Evolutionary conservation across 2,797 vertebrate species (phyloP), one percentile per base, ranked within the genome.

Genomic region (Mormyrus proboscirostris): DNA sequence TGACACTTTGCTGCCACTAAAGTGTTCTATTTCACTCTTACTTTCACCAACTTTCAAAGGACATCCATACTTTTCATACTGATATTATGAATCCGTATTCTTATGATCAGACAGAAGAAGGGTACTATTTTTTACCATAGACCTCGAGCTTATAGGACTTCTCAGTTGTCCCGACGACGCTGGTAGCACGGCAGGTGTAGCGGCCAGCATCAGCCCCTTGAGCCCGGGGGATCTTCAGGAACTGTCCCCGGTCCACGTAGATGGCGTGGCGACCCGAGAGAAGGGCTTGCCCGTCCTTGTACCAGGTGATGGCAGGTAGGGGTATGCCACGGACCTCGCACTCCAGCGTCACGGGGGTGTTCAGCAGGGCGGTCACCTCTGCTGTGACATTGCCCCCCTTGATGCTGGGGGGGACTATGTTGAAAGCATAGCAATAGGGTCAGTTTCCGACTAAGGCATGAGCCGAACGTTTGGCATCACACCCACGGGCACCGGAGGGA

Each of bases 281-380:
- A 87, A 99, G 62, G 0, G 92, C 93, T 41, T 92, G 95, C 9
- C 96, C 96, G 0, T 97, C 96, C 92, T 96, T 96, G 93, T 97
- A 97, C 99, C 99, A 99, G 0, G 95, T 97, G 93, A 99, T 92
- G 79, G 94, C 92, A 19, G 99, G 99, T 41, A 94, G 85, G 0
- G 99, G 99, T 8, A 97, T 95, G 1, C 98, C 99, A 1, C 97
- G 96, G 0, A 95, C 92, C 90, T 99, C 98, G 44, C 99, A 99
- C 90, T 99, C 98, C 94, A 99, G 92, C 2, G 93, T 96, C n/a
- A 98, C 95, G 0, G 92, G 7, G 1, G 95, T 96, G 92, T 97
- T 95, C 92, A 97, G 94, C 89, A 98, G 92, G 0, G 92, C 93
- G 0, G 96, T 97, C n/a, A 98, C 92, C 69, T 97, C 96, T 0